phyloP scores from a whole-genome alignment of 2,797 vertebrate genomes.

The Carduelis carduelis region DNA sequence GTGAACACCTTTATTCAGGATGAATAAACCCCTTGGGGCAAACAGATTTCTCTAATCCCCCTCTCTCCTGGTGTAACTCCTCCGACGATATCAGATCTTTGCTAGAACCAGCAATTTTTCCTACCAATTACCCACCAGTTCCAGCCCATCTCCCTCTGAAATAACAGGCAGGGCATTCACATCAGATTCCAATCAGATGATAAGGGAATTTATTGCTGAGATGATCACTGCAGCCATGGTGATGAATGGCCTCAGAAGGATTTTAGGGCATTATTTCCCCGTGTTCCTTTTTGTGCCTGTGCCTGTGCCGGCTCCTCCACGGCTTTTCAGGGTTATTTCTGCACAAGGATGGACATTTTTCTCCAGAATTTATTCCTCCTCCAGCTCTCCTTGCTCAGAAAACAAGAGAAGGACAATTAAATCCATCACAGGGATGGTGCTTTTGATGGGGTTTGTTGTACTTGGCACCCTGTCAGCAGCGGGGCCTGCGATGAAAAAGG shows the following conservation, averaged over 20 bases:
- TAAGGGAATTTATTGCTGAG: conserved; percentile 30
- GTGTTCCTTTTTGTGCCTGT: background rate
- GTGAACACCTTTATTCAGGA: background rate
- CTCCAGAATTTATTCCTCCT: background rate
- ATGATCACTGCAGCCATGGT: background rate
- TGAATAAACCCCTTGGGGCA: conserved; percentile 15
- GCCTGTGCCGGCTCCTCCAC: background rate
- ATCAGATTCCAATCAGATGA: conserved; percentile 16
- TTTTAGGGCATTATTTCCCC: background rate
- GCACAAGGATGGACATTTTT: background rate
- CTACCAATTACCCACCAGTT: conserved; percentile 19
- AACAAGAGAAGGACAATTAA: background rate
- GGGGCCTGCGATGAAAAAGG: background rate
- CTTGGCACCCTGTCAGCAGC: background rate
- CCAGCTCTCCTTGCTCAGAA: background rate
- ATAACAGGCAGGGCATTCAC: conserved; percentile 36
- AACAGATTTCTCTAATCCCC: conserved; percentile 24
- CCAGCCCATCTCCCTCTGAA: conserved; percentile 39
- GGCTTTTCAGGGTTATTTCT: background rate
- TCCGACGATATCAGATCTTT: background rate
- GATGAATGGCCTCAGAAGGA: background rate
- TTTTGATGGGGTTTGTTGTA: background rate
- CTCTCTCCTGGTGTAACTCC: background rate
- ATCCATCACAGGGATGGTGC: background rate
- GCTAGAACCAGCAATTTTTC: conserved; percentile 8